These are phyloP conservation scores for Canis aureus DNA, from an alignment of 2,113 vertebrate species.

Conservation along the genomic window DNA sequence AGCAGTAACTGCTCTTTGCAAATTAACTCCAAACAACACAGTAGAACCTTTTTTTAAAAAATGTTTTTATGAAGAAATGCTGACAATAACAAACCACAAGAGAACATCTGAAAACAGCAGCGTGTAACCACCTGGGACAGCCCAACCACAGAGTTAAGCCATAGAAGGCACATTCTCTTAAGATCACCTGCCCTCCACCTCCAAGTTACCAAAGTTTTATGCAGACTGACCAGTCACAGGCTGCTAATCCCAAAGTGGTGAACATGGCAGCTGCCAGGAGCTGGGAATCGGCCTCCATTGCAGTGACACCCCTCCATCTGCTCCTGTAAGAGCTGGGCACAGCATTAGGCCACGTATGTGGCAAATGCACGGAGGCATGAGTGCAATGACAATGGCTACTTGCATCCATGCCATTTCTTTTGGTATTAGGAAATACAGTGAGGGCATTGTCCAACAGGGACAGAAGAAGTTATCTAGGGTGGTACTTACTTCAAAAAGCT, in stretches of 20 bases:
- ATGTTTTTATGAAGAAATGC: slow-evolving; percentile 49
- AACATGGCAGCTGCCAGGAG: background rate
- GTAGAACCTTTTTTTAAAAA: slow-evolving; percentile 13
- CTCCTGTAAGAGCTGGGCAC: background rate
- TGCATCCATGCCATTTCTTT: background rate
- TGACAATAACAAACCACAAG: background rate
- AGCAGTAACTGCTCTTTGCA: slow-evolving; percentile 26
- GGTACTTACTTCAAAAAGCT: slow-evolving; percentile 15
- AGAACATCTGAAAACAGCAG: background rate
- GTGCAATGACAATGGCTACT: background rate
- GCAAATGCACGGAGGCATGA: background rate
- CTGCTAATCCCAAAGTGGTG: background rate
- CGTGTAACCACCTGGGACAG: background rate
- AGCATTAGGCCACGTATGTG: background rate
- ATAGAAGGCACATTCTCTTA: background rate
- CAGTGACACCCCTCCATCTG: background rate
- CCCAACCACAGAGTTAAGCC: background rate
- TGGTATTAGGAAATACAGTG: background rate
- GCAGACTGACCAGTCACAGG: background rate
- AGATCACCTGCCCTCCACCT: background rate
- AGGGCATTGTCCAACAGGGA: background rate
- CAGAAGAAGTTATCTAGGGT: background rate
- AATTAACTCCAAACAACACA: slow-evolving; percentile 13
- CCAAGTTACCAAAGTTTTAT: background rate
- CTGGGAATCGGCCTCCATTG: background rate